Conservation (phyloP, 2,113 vertebrate species). For the Colaptes auratus region DNA sequence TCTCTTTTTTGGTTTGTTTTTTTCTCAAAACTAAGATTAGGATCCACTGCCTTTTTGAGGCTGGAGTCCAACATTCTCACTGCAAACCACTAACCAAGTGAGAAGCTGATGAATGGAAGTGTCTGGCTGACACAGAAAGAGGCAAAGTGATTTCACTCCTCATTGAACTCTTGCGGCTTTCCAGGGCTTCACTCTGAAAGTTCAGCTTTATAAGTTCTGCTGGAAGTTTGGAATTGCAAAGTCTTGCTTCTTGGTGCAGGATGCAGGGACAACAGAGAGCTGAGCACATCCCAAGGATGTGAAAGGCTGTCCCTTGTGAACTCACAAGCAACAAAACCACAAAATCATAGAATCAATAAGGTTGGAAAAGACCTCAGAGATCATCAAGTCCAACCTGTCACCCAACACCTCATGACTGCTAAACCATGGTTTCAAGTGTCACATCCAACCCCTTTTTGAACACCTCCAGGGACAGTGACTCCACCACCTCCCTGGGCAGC, state of each 20-base stretch:
- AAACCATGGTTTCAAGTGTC: too few relatives aligned
- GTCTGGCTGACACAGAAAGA: neutral
- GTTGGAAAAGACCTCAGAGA: too few relatives aligned
- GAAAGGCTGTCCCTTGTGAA: neutral
- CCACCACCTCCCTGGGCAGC: too few relatives aligned
- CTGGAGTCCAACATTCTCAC: neutral
- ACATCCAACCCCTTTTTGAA: too few relatives aligned
- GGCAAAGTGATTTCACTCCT: neutral
- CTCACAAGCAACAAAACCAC: neutral
- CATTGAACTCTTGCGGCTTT: neutral
- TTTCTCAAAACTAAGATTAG: neutral
- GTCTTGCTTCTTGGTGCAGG: neutral
- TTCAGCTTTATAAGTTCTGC: neutral
- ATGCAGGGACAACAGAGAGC: neutral
- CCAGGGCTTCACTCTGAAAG: neutral
- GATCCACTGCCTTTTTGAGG: neutral
- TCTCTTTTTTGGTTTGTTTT: neutral
- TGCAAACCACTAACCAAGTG: neutral
- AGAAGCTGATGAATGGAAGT: neutral
- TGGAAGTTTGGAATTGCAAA: neutral
- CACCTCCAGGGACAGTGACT: too few relatives aligned
- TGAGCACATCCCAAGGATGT: neutral
- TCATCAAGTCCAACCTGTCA: too few relatives aligned
- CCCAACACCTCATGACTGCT: too few relatives aligned
- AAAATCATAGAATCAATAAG: too few relatives aligned